A percentile compares a stretch with the other conserved stretches of the same genome.
phyloP scores from a whole-genome alignment of 2,113 vertebrate species.

The Bolborhynchus lineola region DNA sequence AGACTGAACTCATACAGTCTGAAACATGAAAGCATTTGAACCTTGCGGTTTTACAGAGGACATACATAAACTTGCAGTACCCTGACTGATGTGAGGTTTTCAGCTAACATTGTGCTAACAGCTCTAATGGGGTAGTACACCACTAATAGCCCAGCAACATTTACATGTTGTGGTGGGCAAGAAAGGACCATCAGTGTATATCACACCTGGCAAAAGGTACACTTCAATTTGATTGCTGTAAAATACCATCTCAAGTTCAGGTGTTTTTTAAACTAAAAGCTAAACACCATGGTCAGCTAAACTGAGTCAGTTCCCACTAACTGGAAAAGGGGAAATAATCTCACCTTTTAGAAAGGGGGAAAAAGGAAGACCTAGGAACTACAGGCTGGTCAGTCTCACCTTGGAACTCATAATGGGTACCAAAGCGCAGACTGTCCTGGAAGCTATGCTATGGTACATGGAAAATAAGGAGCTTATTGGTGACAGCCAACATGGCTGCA shows the following conservation, averaged over 20 bases:
- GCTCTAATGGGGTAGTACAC: background rate
- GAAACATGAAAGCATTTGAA: background rate
- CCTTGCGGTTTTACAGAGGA: background rate
- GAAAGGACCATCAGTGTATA: background rate
- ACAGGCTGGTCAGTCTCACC: background rate
- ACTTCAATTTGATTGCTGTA: background rate
- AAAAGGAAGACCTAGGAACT: background rate
- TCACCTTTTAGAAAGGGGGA: background rate
- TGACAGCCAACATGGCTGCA: background rate
- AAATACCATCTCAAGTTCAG: background rate
- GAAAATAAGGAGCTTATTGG: background rate
- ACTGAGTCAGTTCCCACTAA: background rate
- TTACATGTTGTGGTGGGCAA: background rate
- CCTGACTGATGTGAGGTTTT: background rate
- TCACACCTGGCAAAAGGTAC: background rate
- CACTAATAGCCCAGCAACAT: background rate
- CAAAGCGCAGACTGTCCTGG: background rate
- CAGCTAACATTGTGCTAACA: background rate
- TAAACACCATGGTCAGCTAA: background rate
- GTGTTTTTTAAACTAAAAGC: background rate
- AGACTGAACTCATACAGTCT: background rate
- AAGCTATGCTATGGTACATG: background rate
- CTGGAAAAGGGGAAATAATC: background rate
- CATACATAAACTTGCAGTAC: background rate
- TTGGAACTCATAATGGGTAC: background rate